A percentile compares a stretch with the other conserved stretches of the same genome.
Conservation (phyloP, 1,140 invertebrate species). For the Fopius arisanus region DNA sequence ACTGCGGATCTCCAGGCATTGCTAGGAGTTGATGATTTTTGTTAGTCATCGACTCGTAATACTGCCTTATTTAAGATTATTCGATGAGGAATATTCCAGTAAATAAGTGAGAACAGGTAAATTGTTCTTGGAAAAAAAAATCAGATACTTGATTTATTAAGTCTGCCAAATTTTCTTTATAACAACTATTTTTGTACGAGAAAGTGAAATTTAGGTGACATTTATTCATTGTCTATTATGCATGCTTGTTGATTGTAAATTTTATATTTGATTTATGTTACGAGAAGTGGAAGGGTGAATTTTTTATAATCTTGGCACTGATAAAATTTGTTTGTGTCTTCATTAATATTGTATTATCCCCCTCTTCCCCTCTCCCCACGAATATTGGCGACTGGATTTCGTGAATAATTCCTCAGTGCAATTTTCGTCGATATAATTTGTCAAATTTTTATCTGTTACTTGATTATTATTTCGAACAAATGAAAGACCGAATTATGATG, state of each 20-base stretch:
- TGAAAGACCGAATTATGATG: neutral
- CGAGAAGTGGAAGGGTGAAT: neutral
- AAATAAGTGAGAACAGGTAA: neutral
- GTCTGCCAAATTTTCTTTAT: neutral
- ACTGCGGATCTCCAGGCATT: constrained; percentile 23
- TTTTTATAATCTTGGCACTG: neutral
- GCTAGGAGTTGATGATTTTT: neutral
- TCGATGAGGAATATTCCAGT: neutral
- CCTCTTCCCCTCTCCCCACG: neutral
- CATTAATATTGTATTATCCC: neutral
- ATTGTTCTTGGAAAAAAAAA: neutral
- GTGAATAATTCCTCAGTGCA: constrained; percentile 19
- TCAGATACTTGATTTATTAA: neutral
- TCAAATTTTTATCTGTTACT: constrained; percentile 25
- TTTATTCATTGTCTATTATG: neutral
- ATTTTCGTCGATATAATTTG: constrained; percentile 16
- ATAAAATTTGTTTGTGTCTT: neutral
- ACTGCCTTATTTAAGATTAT: neutral
- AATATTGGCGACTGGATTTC: constrained; percentile 17
- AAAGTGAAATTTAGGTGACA: neutral
- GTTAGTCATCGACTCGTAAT: neutral
- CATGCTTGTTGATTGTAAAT: constrained; percentile 13
- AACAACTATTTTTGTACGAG: neutral
- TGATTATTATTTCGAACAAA: neutral
- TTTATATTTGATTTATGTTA: constrained; percentile 10